Evolutionary conservation across 2,888 invertebrate species (phyloP), one percentile per base, ranked within the genome.

Genomic region (Gerris lacustris): DNA sequence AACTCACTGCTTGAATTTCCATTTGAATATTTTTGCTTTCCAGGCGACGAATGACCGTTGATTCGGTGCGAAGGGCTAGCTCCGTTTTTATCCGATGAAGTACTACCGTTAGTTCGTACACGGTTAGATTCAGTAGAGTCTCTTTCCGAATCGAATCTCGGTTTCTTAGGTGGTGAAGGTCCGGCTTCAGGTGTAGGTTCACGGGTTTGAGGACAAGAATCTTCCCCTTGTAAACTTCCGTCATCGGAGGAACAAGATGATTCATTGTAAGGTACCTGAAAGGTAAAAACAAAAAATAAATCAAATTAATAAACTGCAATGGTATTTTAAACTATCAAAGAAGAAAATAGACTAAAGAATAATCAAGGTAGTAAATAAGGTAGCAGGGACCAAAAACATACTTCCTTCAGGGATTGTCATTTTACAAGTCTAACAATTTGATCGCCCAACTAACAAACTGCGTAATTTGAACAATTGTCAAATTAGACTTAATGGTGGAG

Each of bases 201-300:
- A 11, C 15, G 9, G 9, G 11, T 55, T 55, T 55, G 55, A 15
- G 11, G 55, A 4, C 15, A 2, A 11, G 9, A 9, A 2, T 9
- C 9, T 55, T 55, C 55, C 15, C 15, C 55, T 55, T 55, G 9
- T 9, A 55, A 9, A 55, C 55, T 55, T 11, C 55, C 55, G 5
- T 64, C 64, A 64, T 31, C 31, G 18, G 64, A 64, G 11, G 64
- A 64, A 18, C 64, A n/a, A n/a, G 64, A 64, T n/a, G 64, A 64
- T 31, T 64, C 64, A 18, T 64, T 64, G 64, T 64, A 64, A 64
- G 64, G 64, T 6, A 64, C 64, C 64, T 64, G 6, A 18, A 9
- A 64, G 5, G 31, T n/a, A 9, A 64, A n/a, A 64, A 64, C 7
- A n/a, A n/a, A 64, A n/a, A 9, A n/a, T 64, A 55, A 9, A 55